Percentiles rank a stretch among this genome's conserved stretches.
These are phyloP conservation scores for Teleogryllus occipitalis DNA, from an alignment of 1,140 invertebrate genomes.

Conservation along the genomic window DNA sequence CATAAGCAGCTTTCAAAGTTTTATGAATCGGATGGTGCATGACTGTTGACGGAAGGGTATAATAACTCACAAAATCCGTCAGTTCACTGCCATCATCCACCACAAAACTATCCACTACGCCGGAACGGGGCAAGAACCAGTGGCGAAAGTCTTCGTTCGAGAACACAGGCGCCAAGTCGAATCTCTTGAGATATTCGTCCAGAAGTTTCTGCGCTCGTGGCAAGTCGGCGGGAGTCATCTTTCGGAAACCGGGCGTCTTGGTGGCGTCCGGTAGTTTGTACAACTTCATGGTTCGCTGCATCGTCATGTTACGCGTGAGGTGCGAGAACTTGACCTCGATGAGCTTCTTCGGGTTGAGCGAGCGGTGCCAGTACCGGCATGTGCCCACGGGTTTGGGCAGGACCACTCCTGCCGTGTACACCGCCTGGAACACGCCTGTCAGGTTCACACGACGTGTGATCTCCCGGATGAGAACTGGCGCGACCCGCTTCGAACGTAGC, in stretches of 20 bases:
- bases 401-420: conserved; percentile 97
- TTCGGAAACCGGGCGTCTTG: conserved; percentile 69
- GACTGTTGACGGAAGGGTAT: conserved; percentile 94
- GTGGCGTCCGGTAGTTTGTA: conserved; percentile 89
- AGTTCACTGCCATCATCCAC: conserved; percentile 77
- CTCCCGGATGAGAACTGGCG: conserved; percentile 95
- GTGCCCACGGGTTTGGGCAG: conserved; percentile 94
- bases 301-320: conserved; percentile 95
- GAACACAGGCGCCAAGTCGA: conserved; percentile 84
- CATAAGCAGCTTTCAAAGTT: conserved; percentile 91
- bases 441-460: conserved; percentile 96
- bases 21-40: conserved; percentile 96
- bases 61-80: conserved; percentile 95
- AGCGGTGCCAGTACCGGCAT: conserved; percentile 97
- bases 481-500: conserved; percentile 91
- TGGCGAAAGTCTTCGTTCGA: conserved; percentile 88
- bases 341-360: conserved; percentile 95
- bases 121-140: conserved; percentile 91
- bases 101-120: conserved; percentile 91
- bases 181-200: conserved; percentile 77
- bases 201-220: conserved; percentile 71
- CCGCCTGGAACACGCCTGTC: conserved; percentile 94
- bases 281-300: conserved; percentile 93
- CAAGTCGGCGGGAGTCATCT: conserved; percentile 67
- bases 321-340: conserved; percentile 98